A percentile compares a stretch with the other conserved stretches of the same genome.
These are phyloP conservation scores for Amblyopsis rosae DNA, from an alignment of 2,113 vertebrate species.

Conservation along the genomic window DNA sequence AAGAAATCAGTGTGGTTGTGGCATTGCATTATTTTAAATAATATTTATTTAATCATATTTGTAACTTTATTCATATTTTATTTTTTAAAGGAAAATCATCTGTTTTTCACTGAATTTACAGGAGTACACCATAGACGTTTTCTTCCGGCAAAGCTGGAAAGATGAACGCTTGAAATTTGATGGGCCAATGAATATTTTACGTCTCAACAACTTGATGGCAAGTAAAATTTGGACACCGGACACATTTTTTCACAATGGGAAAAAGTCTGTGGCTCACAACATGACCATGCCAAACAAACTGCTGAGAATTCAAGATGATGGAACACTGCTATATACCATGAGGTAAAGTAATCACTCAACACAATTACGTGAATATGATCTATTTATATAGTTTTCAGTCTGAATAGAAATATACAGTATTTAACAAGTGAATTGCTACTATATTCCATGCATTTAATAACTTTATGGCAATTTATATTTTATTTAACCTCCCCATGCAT, in stretches of 20 bases:
- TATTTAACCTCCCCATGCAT: too few species aligned
- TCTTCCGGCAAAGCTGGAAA: constrained; percentile 97
- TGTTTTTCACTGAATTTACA: constrained; percentile 56
- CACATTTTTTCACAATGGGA: constrained; percentile 98
- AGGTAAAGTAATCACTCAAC: constrained; percentile 75
- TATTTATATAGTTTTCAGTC: too few species aligned
- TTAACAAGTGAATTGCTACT: too few species aligned
- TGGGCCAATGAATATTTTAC: constrained; percentile 96
- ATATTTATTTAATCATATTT: too few species aligned
- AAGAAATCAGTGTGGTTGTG: too few species aligned
- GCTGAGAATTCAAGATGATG: constrained; percentile 94
- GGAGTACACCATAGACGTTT: constrained; percentile 99
- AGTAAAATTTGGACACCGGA: constrained; percentile 99
- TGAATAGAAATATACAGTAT: too few species aligned
- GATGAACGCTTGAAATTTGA: constrained; percentile 94
- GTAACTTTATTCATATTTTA: too few species aligned
- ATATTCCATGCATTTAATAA: too few species aligned
- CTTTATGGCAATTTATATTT: too few species aligned
- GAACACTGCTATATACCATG: constrained; percentile 96
- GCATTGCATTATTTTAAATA: too few species aligned
- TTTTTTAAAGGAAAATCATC: neutral
- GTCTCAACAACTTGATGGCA: constrained; percentile 98
- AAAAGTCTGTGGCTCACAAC: constrained; percentile 98
- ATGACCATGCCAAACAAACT: constrained; percentile 99
- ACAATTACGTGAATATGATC: neutral